Percentiles rank a stretch among this genome's conserved stretches.
These are phyloP conservation scores for Lepidocolaptes lacrymiger DNA, from an alignment of 2,797 vertebrate genomes.

Conservation along the genomic window DNA sequence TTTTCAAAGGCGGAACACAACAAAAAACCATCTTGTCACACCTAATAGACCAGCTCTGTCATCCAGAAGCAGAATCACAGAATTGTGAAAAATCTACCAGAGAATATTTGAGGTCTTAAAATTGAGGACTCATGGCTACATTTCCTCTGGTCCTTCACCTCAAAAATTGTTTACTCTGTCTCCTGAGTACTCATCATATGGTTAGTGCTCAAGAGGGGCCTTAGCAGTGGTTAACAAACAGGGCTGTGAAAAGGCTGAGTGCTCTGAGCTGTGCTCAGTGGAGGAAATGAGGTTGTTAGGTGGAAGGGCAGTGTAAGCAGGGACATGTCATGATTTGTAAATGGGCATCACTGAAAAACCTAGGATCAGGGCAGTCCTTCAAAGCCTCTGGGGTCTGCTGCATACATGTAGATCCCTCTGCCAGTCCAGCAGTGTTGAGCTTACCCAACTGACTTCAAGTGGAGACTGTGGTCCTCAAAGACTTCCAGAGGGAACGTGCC, in stretches of 20 bases:
- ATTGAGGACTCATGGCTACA: not conserved
- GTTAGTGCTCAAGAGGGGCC: not conserved
- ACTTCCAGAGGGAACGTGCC: not conserved
- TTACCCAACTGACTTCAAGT: not conserved
- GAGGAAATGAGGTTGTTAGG: not conserved
- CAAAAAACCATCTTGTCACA: not conserved
- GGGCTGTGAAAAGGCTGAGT: not conserved
- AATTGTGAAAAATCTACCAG: not conserved
- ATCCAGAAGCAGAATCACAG: not conserved
- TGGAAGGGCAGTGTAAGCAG: not conserved
- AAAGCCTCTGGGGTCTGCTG: not conserved
- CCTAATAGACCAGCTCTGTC: not conserved
- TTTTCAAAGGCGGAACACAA: not conserved
- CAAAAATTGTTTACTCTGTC: not conserved
- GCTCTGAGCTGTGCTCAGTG: not conserved
- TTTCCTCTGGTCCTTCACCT: not conserved
- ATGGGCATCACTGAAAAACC: not conserved
- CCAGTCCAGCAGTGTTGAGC: not conserved
- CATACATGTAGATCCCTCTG: not conserved
- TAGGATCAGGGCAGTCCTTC: not conserved
- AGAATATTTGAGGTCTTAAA: not conserved
- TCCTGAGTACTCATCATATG: not conserved
- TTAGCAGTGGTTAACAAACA: not conserved
- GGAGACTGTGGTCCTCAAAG: not conserved
- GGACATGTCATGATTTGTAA: not conserved